A percentile compares a stretch with the other conserved stretches of the same genome.
These are phyloP conservation scores for Xiphydria camelus DNA, from an alignment of 2,888 invertebrate genomes.

Conservation along the genomic window DNA sequence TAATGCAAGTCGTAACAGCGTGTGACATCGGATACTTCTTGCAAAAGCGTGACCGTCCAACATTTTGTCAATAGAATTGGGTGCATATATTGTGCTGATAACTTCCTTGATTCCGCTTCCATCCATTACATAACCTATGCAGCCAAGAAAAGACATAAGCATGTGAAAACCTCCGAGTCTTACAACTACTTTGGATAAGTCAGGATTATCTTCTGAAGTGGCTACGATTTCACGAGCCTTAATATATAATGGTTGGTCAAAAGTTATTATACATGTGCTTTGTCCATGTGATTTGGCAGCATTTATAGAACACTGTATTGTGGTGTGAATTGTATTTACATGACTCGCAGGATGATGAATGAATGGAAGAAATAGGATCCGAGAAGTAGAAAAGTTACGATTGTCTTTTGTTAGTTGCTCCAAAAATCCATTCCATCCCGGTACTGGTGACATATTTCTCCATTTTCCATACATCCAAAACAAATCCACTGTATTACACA, in stretches of 20 bases:
- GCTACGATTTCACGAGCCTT: too few relatives aligned
- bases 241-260: too few relatives aligned
- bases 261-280: too few relatives aligned
- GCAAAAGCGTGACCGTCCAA: conserved; percentile 37
- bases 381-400: conserved; percentile 27
- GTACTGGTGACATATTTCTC: conserved; percentile 34
- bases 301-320: conserved; percentile 12
- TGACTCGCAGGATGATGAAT: conserved; percentile 22
- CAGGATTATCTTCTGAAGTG: neutral
- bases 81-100: conserved; percentile 8
- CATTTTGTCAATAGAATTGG: conserved; percentile 10
- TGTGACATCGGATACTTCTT: conserved; percentile 45
- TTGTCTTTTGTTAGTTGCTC: conserved; percentile 34
- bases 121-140: conserved; percentile 10
- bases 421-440: conserved; percentile 46
- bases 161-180: conserved; percentile 17
- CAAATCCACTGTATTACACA: conserved; percentile 12
- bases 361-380: conserved; percentile 11
- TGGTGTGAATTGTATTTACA: conserved; percentile 29
- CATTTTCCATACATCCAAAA: conserved; percentile 43
- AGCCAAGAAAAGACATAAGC: conserved; percentile 9
- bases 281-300: conserved; percentile 17
- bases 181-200: conserved; percentile 39
- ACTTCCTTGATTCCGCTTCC: conserved; percentile 11
- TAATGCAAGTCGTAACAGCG: conserved; percentile 35